Conservation (phyloP, 2,888 invertebrate species). For the Parthenolecanium corni region DNA sequence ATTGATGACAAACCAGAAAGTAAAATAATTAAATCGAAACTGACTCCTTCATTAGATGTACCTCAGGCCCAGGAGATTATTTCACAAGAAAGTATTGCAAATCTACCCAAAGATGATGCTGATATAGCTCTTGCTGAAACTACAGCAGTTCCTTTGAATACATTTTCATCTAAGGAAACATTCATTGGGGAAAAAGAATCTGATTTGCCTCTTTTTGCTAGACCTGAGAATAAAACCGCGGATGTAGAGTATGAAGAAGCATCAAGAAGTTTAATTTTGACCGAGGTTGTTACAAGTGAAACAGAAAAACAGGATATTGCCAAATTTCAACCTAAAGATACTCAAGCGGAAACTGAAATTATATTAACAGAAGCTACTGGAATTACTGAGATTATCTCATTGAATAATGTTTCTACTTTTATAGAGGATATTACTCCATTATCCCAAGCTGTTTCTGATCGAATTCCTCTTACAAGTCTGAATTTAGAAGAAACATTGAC, state of each 20-base stretch:
- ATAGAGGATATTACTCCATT: slow-evolving; percentile 40
- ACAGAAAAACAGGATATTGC: slow-evolving; percentile 34
- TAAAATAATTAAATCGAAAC: slow-evolving; percentile 29
- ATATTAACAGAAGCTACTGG: slow-evolving; percentile 41
- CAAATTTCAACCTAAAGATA: slow-evolving; percentile 30
- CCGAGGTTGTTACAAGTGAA: slow-evolving; percentile 34
- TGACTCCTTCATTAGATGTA: slow-evolving; percentile 10
- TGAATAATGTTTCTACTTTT: slow-evolving; percentile 41
- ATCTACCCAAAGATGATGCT: neutral
- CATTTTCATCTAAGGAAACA: slow-evolving; percentile 11
- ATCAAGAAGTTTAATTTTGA: slow-evolving; percentile 34
- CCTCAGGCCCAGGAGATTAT: slow-evolving; percentile 6
- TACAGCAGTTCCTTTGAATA: slow-evolving; percentile 12
- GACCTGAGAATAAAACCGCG: slow-evolving; percentile 36
- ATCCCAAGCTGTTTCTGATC: slow-evolving; percentile 39
- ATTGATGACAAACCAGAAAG: slow-evolving; percentile 25
- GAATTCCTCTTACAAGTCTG: slow-evolving; percentile 31
- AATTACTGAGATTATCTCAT: slow-evolving; percentile 42
- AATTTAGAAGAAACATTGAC: slow-evolving; percentile 38
- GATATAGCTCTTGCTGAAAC: neutral
- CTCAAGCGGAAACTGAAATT: slow-evolving; percentile 30
- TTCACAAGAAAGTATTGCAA: slow-evolving; percentile 3
- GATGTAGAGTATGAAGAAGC: slow-evolving; percentile 34
- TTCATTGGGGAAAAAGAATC: slow-evolving; percentile 4
- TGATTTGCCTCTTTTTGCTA: slow-evolving; percentile 33